A percentile compares a stretch with the other conserved stretches of the same genome.
phyloP scores from a whole-genome alignment of 2,113 vertebrate genomes.

The Campylomormyrus numenius region DNA sequence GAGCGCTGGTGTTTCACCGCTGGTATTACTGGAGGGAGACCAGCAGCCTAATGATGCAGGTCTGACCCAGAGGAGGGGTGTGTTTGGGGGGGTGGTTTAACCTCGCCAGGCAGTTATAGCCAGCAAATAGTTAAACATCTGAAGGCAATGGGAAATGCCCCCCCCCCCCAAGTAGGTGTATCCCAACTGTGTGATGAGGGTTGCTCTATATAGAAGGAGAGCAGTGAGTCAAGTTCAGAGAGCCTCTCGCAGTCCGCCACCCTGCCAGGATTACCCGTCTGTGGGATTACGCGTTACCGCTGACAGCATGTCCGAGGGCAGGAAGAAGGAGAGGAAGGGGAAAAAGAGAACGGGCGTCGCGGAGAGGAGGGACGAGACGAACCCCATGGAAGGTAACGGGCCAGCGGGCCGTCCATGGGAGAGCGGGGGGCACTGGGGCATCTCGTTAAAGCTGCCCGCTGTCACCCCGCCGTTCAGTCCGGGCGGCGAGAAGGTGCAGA shows the following conservation, averaged over 20 bases:
- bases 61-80: background rate
- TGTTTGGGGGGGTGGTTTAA: background rate
- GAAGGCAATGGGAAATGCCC: conserved; percentile 10
- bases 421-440: background rate
- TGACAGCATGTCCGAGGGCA: conserved; percentile 30
- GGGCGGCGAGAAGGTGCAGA: background rate
- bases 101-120: background rate
- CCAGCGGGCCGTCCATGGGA: background rate
- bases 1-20: background rate
- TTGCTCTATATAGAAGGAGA: conserved; percentile 28
- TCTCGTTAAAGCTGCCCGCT: conserved; percentile 21
- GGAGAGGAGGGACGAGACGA: background rate
- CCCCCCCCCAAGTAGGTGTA: conserved; percentile 32
- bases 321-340: conserved; percentile 24
- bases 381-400: conserved; percentile 14
- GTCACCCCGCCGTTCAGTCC: background rate
- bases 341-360: conserved; percentile 19
- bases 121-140: conserved; percentile 18
- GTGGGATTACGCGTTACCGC: conserved; percentile 17
- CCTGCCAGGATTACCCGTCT: background rate
- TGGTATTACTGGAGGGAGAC: background rate
- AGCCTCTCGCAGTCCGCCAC: background rate
- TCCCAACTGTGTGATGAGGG: conserved; percentile 31
- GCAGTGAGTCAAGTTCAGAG: conserved; percentile 23
- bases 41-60: background rate